Evolutionary conservation across 2,113 vertebrate species (phyloP).

Genomic region (Myodes glareolus): DNA sequence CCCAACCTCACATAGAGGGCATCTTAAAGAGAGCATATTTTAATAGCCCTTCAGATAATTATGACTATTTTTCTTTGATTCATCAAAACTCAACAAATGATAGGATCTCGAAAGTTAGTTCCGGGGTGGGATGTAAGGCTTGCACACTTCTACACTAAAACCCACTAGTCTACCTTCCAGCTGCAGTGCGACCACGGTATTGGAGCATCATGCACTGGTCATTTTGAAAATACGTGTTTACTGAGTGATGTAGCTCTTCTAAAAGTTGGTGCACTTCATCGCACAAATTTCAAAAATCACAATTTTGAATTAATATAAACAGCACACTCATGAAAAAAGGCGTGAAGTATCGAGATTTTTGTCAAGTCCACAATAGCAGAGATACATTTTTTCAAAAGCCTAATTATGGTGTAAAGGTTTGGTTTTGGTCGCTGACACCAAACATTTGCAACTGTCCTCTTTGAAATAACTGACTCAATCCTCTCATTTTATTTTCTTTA

Average conservation of each 20-base stretch:
- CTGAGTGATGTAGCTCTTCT: neutral
- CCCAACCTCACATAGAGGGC: neutral
- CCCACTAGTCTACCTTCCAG: neutral
- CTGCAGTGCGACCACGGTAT: neutral
- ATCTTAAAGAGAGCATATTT: neutral
- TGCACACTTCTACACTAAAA: neutral
- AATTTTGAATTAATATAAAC: slow-evolving; percentile 16
- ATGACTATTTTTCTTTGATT: neutral
- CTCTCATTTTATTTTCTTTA: slow-evolving; percentile 30
- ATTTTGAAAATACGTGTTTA: slow-evolving; percentile 34
- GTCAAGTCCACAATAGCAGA: neutral
- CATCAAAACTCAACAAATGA: slow-evolving; percentile 20
- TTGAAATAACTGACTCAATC: neutral
- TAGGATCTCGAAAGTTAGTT: neutral
- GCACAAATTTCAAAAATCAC: neutral
- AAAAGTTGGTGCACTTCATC: slow-evolving; percentile 8
- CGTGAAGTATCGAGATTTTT: neutral
- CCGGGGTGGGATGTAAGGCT: neutral
- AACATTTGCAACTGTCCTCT: neutral
- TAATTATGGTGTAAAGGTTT: neutral
- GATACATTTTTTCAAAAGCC: slow-evolving; percentile 38
- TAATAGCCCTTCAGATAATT: neutral
- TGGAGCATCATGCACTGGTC: neutral
- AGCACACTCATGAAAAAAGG: neutral
- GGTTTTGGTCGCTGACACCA: slow-evolving; percentile 1